Conservation (phyloP, 2,888 invertebrate genomes). For the Furcula furcula region DNA sequence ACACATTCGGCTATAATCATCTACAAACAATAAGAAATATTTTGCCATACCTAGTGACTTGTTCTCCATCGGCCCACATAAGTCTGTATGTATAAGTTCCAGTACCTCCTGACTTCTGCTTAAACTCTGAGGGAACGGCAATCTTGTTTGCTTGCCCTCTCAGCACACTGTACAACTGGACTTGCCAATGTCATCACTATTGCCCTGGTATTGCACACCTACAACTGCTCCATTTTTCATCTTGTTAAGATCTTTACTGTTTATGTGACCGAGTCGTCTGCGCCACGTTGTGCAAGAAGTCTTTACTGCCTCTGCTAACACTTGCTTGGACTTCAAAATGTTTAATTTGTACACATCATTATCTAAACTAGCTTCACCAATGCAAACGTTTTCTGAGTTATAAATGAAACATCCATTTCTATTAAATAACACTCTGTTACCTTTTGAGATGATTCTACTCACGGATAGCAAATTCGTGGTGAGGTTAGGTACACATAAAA, state of each 20-base stretch:
- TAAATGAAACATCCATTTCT: constrained; percentile 12
- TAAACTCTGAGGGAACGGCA: constrained; percentile 10
- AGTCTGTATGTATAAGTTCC: constrained; percentile 10
- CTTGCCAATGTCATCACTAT: constrained; percentile 4
- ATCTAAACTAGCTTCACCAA: constrained; percentile 5
- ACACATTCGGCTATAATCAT: constrained; percentile 1
- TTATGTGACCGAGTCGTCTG: constrained; percentile 11
- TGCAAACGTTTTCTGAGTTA: constrained; percentile 7
- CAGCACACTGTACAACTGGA: constrained; percentile 14
- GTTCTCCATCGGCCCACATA: constrained; percentile 5
- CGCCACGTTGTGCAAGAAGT: constrained; percentile 7
- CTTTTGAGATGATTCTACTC: no score
- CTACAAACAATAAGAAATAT: constrained; percentile 4
- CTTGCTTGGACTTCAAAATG: no score
- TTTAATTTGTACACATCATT: not conserved
- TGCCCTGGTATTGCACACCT: constrained; percentile 12
- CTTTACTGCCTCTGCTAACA: no score
- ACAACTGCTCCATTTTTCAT: constrained; percentile 17
- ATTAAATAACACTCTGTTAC: constrained; percentile 10
- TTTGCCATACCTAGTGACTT: no score
- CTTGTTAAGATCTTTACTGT: constrained; percentile 9
- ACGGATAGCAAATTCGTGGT: no score
- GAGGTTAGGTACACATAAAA: no score
- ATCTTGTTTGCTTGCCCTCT: constrained; percentile 17
- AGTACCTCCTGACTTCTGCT: constrained; percentile 1